Percentiles rank a stretch among this genome's conserved stretches.
These are phyloP conservation scores for Matsumurasca onukii DNA, from an alignment of 1,140 invertebrate genomes.

Conservation along the genomic window DNA sequence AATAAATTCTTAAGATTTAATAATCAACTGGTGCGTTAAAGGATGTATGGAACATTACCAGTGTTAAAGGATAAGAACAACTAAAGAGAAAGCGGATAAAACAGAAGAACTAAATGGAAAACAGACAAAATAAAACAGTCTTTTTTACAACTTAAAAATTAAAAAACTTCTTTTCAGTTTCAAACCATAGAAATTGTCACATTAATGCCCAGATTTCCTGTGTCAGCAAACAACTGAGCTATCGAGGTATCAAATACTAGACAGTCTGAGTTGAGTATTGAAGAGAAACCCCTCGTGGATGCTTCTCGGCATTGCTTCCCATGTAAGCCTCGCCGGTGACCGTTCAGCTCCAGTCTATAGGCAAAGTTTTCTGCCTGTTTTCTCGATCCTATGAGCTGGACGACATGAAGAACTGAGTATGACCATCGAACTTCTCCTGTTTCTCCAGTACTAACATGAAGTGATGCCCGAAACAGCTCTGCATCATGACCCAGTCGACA, in stretches of 20 bases:
- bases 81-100: too few species aligned
- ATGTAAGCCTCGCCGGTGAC: constrained; percentile 91
- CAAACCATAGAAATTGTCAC: constrained; percentile 84
- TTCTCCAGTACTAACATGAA: constrained; percentile 99
- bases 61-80: too few species aligned
- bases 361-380: constrained; percentile 99
- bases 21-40: too few species aligned
- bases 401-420: constrained; percentile 99
- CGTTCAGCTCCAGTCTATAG: constrained; percentile 96
- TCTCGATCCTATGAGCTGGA: constrained; percentile 96
- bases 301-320: constrained; percentile 98
- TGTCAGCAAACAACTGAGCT: constrained; percentile 97
- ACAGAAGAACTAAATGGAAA: too few species aligned
- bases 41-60: too few species aligned
- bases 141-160: too few species aligned
- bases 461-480: constrained; percentile 97
- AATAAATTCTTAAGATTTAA: too few species aligned
- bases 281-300: constrained; percentile 98
- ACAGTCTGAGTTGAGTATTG: constrained; percentile 97
- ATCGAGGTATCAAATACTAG: constrained; percentile 98
- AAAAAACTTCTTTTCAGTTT: too few species aligned
- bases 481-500: constrained; percentile 99
- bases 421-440: constrained; percentile 96
- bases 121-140: too few species aligned
- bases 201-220: constrained; percentile 99